These are phyloP conservation scores for Microctenopoma stevenorrisi DNA, from an alignment of 2,797 vertebrate species.

Conservation along the genomic window DNA sequence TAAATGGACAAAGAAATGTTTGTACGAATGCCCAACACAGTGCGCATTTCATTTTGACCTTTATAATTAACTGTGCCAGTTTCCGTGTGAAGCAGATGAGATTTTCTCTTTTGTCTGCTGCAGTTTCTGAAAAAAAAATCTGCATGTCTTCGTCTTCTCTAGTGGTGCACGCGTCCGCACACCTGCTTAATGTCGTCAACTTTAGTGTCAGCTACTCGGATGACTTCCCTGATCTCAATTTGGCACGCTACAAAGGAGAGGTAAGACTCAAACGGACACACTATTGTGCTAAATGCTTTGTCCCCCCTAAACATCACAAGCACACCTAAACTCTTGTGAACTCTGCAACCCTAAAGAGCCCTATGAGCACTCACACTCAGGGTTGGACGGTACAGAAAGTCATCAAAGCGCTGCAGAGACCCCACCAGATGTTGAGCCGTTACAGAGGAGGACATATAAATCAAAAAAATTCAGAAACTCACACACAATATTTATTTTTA, in stretches of 20 bases:
- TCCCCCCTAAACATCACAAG: no score
- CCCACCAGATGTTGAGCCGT: no score
- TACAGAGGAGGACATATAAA: background rate
- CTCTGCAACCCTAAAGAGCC: no score
- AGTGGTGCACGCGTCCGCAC: constrained; percentile 92
- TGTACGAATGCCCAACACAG: constrained; percentile 32
- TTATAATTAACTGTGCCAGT: constrained; percentile 18
- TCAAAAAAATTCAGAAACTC: background rate
- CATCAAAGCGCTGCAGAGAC: background rate
- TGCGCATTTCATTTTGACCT: constrained; percentile 43
- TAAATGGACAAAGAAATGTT: constrained; percentile 69
- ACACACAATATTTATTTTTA: constrained; percentile 7
- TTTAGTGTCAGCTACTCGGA: constrained; percentile 91
- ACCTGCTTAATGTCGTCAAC: constrained; percentile 90
- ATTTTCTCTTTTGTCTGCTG: background rate
- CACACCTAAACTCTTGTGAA: no score
- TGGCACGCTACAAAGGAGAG: constrained; percentile 92
- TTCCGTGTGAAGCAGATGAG: constrained; percentile 17
- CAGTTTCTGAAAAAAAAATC: background rate
- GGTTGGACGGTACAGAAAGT: background rate
- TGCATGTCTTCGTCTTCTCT: constrained; percentile 23
- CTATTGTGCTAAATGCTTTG: background rate
- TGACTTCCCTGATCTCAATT: constrained; percentile 90
- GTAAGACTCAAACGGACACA: constrained; percentile 72
- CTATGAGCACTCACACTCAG: no score